Evolutionary conservation across 1,140 invertebrate genomes (phyloP), one percentile per base, ranked within the genome.

Genomic region (Catajapyx aquilonaris): DNA sequence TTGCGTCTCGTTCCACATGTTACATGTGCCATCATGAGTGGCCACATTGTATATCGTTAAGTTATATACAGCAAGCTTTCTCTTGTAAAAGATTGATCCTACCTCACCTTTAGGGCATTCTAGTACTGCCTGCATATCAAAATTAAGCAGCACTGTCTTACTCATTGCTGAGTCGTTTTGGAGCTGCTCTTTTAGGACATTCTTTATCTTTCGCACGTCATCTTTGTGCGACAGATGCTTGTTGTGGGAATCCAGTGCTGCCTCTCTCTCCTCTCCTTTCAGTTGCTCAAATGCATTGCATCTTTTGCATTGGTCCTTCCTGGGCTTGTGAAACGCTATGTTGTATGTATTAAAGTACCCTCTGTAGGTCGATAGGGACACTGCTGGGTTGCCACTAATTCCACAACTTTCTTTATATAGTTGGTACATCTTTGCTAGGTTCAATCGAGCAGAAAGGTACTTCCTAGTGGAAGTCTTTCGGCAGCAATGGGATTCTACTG

Each of bases 1-100:
- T 35, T 54, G 42, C 2, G 44, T 44, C 45, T 65, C 60, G 46
- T 56, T 46, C 57, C 60, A 64, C 19, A 60, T 45, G 42, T 52
- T 59, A 37, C 58, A 59, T 32, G 41, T 39, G 4, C 45, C 49
- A 42, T 46, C 38, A 18, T 48, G 42, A 11, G 39, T 49, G 13
- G 33, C 42, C 5, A 54, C 30, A 34, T 59, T 48, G 45, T 42
- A 56, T 20, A 56, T 40, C 3, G 59, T 64, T 13, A 59, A 56
- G 46, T 63, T 63, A 32, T 55, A 57, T 13, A 53, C 44, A 30
- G 49, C 46, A 23, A 65, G 34, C 40, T 61, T 63, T 17, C 47
- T 49, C 40, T 52, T 52, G 41, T 59, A 60, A 38, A 47, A 50
- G 19, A 52, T 21, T 20, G 7, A 20, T 35, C 34, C 34, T 11